phyloP scores from a whole-genome alignment of 2,113 vertebrate genomes.

The Centropus bengalensis region DNA sequence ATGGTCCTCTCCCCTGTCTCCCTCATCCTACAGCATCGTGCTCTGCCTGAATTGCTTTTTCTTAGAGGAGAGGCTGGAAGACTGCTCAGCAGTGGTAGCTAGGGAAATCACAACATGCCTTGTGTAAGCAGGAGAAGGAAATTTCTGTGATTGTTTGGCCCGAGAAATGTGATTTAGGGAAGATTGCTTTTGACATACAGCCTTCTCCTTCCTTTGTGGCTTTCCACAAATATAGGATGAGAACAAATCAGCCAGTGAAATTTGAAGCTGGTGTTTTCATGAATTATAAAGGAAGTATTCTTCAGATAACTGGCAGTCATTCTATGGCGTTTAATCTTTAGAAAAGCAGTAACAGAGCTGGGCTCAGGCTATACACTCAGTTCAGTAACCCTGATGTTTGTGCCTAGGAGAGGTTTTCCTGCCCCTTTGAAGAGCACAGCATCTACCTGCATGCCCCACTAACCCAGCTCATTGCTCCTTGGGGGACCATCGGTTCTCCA shows the following conservation, averaged over 20 bases:
- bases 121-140: neutral
- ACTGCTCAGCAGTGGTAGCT: neutral
- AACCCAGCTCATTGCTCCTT: neutral
- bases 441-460: neutral
- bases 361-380: neutral
- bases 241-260: neutral
- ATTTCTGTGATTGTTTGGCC: neutral
- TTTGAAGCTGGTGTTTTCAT: neutral
- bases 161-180: neutral
- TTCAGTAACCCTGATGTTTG: accelerated
- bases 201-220: neutral
- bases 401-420: neutral
- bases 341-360: neutral
- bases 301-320: neutral
- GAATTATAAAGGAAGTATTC: neutral
- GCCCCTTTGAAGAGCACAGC: neutral
- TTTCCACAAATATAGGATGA: neutral
- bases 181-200: neutral
- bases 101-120: neutral
- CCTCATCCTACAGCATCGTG: neutral
- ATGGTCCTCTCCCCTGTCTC: too few relatives aligned
- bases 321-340: neutral
- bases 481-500: neutral
- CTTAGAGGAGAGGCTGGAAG: neutral
- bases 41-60: neutral